phyloP scores from a whole-genome alignment of 2,888 invertebrate genomes.

The Meta bourneti region DNA sequence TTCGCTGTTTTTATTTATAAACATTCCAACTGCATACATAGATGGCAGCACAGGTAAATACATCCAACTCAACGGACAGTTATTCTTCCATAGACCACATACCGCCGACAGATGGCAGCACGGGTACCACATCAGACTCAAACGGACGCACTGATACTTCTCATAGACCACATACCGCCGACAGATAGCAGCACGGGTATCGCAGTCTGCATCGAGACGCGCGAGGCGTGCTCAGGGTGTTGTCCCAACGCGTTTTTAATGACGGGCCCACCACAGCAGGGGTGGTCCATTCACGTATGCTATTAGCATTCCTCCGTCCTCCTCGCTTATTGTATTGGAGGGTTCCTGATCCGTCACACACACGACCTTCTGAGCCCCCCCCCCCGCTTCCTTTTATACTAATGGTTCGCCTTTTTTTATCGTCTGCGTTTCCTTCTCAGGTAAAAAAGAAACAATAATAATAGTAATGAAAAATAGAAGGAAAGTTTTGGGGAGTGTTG shows the following conservation, averaged over 20 bases:
- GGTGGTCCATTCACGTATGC: constrained; percentile 75
- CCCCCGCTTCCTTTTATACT: constrained; percentile 14
- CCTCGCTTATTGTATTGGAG: constrained; percentile 65
- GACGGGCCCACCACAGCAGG: constrained; percentile 62
- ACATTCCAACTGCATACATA: too few relatives aligned
- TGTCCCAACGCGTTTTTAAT: constrained; percentile 67
- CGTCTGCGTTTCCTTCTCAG: constrained; percentile 16
- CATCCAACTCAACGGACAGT: neutral
- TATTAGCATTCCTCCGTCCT: constrained; percentile 70
- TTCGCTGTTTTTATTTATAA: too few relatives aligned
- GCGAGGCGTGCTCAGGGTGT: constrained; percentile 57
- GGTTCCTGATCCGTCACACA: constrained; percentile 66
- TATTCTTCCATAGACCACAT: neutral
- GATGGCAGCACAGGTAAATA: constrained; percentile 52
- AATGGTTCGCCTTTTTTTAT: constrained; percentile 16
- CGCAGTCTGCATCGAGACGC: neutral
- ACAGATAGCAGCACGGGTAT: constrained; percentile 65
- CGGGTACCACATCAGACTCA: constrained; percentile 12
- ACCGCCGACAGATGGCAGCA: constrained; percentile 54
- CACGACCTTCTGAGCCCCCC: constrained; percentile 41
- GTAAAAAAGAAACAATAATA: constrained; percentile 15
- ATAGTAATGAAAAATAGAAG: constrained; percentile 26
- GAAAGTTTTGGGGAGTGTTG: constrained; percentile 28
- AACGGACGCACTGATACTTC: neutral
- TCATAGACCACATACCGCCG: neutral